Evolutionary conservation across 1,140 invertebrate species (phyloP).

Genomic region (Xylocopa sonorina): DNA sequence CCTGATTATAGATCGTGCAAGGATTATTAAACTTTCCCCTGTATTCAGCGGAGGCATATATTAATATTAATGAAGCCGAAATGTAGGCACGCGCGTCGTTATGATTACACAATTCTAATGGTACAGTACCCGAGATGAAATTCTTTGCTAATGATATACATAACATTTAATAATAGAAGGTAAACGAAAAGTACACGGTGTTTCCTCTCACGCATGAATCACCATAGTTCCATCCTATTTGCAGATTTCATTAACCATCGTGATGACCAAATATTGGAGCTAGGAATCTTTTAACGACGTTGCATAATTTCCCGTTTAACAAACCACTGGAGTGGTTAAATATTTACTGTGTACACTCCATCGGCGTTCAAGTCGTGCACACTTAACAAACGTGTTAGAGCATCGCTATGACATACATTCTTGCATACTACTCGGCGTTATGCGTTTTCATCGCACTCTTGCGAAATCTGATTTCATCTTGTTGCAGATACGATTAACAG

Average conservation of each 20-base stretch:
- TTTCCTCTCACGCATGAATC: background rate
- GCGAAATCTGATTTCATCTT: too few relatives aligned
- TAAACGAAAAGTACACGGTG: background rate
- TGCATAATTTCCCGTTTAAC: background rate
- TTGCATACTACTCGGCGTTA: background rate
- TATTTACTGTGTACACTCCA: background rate
- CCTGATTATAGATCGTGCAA: too few relatives aligned
- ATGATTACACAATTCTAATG: background rate
- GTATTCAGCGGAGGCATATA: too few relatives aligned
- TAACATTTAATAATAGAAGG: background rate
- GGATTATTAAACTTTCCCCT: too few relatives aligned
- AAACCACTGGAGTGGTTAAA: constrained; percentile 5
- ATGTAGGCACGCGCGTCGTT: background rate
- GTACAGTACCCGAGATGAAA: background rate
- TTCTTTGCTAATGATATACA: too few relatives aligned
- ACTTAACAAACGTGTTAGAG: background rate
- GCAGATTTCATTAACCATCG: background rate
- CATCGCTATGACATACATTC: background rate
- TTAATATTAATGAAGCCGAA: background rate
- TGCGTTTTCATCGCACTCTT: background rate
- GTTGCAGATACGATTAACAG: too few relatives aligned
- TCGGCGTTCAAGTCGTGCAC: too few relatives aligned
- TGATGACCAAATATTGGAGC: constrained; percentile 27
- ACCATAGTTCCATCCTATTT: background rate
- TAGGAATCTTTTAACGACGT: background rate